phyloP scores from a whole-genome alignment of 2,113 vertebrate species.

The Mobula hypostoma region DNA sequence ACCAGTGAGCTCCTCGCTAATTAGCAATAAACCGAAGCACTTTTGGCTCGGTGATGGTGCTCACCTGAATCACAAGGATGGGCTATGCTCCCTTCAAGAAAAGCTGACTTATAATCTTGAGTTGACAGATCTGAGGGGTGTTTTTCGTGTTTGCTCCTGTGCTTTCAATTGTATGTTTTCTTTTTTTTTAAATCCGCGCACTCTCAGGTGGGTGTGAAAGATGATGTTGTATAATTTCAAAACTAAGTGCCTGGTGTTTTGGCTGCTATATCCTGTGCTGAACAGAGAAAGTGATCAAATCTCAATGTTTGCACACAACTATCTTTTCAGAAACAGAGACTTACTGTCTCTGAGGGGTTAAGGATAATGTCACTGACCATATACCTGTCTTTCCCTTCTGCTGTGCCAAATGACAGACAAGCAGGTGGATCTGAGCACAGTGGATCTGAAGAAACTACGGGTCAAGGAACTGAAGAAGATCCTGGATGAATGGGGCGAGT shows the following conservation, averaged over 20 bases:
- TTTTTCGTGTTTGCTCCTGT: too few species aligned
- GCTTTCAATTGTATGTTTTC: too few species aligned
- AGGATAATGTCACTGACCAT: neutral
- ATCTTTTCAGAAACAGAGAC: too few species aligned
- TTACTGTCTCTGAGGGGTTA: neutral
- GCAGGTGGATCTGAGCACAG: constrained; percentile 84
- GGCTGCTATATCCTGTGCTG: too few species aligned
- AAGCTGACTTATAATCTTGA: neutral
- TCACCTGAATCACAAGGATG: neutral
- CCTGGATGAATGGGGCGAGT: constrained; percentile 92
- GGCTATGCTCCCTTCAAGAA: neutral
- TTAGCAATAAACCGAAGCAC: neutral
- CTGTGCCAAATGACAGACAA: constrained; percentile 66
- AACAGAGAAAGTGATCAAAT: neutral
- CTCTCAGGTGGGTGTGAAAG: too few species aligned
- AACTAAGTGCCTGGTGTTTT: too few species aligned
- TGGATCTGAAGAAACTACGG: constrained; percentile 88
- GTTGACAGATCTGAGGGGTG: too few species aligned
- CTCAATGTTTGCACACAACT: neutral
- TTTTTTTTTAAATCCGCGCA: too few species aligned
- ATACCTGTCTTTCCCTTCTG: neutral
- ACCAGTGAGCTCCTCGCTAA: neutral
- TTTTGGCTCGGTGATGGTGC: neutral
- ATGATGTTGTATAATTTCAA: too few species aligned
- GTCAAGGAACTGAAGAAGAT: constrained; percentile 95